Evolutionary conservation across 2,113 vertebrate genomes (phyloP).

Genomic region (Aptenodytes patagonicus): DNA sequence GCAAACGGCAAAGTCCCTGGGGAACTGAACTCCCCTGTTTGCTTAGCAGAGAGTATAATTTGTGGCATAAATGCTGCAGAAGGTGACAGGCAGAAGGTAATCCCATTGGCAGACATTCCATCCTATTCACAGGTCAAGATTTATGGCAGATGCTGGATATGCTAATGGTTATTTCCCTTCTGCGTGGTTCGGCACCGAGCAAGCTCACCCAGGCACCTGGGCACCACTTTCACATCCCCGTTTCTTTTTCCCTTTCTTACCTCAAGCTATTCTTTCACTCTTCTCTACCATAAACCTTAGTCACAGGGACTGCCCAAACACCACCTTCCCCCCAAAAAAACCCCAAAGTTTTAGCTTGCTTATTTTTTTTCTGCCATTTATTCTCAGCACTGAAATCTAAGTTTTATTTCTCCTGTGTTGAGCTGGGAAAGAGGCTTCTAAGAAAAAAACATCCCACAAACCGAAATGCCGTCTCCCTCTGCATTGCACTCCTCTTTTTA

Average conservation of each 20-base stretch:
- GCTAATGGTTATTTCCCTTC: not conserved
- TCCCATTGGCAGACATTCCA: rapidly evolving
- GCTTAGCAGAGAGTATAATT: not conserved
- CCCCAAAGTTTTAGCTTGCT: not conserved
- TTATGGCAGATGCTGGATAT: not conserved
- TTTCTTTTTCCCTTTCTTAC: not conserved
- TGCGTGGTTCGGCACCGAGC: rapidly evolving
- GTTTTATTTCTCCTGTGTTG: not conserved
- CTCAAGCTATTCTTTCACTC: not conserved
- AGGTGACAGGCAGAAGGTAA: not conserved
- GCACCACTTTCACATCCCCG: not conserved
- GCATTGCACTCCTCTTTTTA: too few relatives aligned
- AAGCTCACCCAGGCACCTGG: not conserved
- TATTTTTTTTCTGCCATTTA: not conserved
- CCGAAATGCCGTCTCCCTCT: not conserved
- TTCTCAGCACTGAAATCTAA: not conserved
- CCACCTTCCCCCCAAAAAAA: too few relatives aligned
- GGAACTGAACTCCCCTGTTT: not conserved
- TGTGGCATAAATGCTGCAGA: not conserved
- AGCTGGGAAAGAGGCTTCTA: not conserved
- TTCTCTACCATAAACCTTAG: not conserved
- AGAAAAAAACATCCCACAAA: not conserved
- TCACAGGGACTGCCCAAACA: not conserved
- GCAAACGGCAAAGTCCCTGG: not conserved
- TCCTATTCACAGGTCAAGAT: not conserved